Conservation (phyloP, 2,113 vertebrate species). For the Cacatua alba region DNA sequence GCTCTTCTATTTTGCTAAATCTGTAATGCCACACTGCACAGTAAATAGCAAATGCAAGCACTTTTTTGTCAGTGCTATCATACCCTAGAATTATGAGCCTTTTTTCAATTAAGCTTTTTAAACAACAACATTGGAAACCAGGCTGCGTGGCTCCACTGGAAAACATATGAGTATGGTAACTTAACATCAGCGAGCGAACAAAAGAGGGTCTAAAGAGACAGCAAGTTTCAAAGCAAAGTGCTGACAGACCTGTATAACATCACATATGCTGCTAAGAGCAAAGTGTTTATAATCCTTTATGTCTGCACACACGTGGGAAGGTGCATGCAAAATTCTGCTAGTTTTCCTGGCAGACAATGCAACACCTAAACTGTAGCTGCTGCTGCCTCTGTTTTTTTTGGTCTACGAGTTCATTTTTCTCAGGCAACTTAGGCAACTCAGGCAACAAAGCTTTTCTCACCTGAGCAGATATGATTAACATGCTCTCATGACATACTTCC, state of each 20-base stretch:
- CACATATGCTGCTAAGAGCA: not conserved
- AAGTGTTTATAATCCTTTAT: not conserved
- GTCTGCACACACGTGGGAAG: not conserved
- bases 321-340: not conserved
- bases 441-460: not conserved
- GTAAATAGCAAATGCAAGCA: slow-evolving; percentile 58
- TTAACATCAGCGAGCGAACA: not conserved
- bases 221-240: not conserved
- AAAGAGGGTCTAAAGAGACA: not conserved
- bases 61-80: slow-evolving; percentile 12
- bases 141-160: not conserved
- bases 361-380: not conserved
- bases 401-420: not conserved
- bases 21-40: not conserved
- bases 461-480: not conserved
- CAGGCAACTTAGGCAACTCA: not conserved
- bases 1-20: slow-evolving; percentile 41
- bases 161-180: not conserved
- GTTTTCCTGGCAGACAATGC: not conserved
- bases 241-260: slow-evolving; percentile 16
- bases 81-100: slow-evolving; percentile 26
- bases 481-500: not conserved
- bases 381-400: not conserved
- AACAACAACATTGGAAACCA: not conserved
- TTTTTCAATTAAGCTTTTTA: slow-evolving; percentile 58